Evolutionary conservation across 2,113 vertebrate genomes (phyloP), one percentile per base, ranked within the genome.

Genomic region (Bubo blakistoni): DNA sequence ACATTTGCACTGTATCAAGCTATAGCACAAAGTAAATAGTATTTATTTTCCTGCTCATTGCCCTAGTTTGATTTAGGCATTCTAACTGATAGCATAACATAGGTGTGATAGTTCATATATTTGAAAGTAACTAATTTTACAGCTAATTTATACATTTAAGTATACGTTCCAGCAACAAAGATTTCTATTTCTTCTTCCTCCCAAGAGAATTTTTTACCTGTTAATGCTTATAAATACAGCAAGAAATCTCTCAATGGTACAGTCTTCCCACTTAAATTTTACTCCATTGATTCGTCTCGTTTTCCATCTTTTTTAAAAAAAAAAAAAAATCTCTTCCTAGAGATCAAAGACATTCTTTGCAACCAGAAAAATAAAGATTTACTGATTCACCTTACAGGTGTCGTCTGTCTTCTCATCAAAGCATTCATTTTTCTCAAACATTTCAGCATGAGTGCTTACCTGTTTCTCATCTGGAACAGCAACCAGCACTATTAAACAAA

Each of bases 321-420:
- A 26, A 7, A 26, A 51, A 36, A 47, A 5, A 62, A 47, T 24
- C 24, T 91, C n/a, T 87, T 77, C 47, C 57, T 85, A 46, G 70
- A 85, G 57, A 96, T 94, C 88, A 94, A 95, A 95, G 80, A 63
- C 73, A 89, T 94, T 92, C 88, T 89, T 97, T 85, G 57, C 77
- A 95, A 69, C 8, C 11, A 80, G 86, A 69, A 96, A 90, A 94
- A 85, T 69, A 91, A 89, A 92, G 92, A 86, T 95, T 71, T 97
- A 96, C 94, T 92, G 88, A 91, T 94, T 85, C 70, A 92, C 46
- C 58, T 94, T 76, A 94, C 88, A 92, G 86, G 63, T 94, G 72
- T 81, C 91, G n/a, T 22, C 79, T 80, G 49, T 62, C 79, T 81
- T 85, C 30, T 89, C 55, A 70, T 92, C 76, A 91, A 95, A 93